phyloP scores from a whole-genome alignment of 2,113 vertebrate genomes.

The Gymnarchus niloticus region DNA sequence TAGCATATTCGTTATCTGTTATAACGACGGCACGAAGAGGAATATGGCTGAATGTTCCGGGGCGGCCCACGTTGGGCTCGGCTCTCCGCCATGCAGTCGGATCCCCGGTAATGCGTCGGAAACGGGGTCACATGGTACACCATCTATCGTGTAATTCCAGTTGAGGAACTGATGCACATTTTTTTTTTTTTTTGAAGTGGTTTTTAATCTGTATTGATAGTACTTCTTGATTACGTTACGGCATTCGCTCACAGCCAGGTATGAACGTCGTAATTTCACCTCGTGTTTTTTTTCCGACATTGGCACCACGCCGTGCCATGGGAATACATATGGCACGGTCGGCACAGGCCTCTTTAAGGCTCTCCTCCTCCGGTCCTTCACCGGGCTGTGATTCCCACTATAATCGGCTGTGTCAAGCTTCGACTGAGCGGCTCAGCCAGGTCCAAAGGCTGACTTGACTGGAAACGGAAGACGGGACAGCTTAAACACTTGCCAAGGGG shows the following conservation, averaged over 20 bases:
- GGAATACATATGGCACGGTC: too few species aligned
- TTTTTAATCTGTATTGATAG: too few species aligned
- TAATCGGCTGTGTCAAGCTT: too few species aligned
- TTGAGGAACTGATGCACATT: not conserved
- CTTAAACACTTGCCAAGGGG: conserved; percentile 51
- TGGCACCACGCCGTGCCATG: too few species aligned
- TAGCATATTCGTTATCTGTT: not conserved
- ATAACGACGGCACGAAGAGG: not conserved
- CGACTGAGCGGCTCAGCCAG: not conserved
- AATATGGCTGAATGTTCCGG: not conserved
- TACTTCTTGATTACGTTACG: too few species aligned
- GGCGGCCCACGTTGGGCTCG: not conserved
- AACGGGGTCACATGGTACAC: not conserved
- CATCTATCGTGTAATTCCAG: not conserved
- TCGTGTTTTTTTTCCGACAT: too few species aligned
- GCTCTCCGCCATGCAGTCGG: not conserved
- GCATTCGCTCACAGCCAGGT: too few species aligned
- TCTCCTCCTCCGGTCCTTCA: not conserved
- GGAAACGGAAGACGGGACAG: conserved; percentile 33
- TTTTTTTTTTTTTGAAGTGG: too few species aligned
- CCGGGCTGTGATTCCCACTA: too few species aligned
- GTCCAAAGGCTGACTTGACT: not conserved
- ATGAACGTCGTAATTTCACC: too few species aligned
- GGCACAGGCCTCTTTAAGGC: too few species aligned
- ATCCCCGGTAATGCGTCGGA: not conserved